Conservation (phyloP, 2,888 invertebrate species). For the Polydrusus tereticollis region DNA sequence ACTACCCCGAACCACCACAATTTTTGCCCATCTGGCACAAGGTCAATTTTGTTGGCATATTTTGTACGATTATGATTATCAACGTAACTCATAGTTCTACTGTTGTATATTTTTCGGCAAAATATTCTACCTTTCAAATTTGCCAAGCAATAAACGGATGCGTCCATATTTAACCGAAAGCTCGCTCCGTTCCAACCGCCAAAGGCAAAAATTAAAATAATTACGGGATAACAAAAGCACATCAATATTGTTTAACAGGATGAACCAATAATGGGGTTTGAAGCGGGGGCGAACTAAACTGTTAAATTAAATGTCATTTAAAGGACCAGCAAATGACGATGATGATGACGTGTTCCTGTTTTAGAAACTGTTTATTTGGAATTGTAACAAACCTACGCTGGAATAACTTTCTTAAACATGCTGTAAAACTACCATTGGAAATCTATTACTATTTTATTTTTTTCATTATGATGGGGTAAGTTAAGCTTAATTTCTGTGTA, state of each 20-base stretch:
- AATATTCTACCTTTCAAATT: background rate
- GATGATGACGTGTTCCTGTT: slow-evolving; percentile 62
- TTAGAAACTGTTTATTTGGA: slow-evolving; percentile 56
- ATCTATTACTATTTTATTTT: no score
- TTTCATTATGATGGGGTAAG: no score
- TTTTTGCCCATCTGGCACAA: no score
- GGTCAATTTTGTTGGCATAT: no score
- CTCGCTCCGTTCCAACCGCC: background rate
- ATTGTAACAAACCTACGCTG: slow-evolving; percentile 58
- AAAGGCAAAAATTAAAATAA: slow-evolving; percentile 21
- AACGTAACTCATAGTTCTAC: no score
- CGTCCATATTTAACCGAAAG: background rate
- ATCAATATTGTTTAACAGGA: slow-evolving; percentile 51
- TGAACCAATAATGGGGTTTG: slow-evolving; percentile 55
- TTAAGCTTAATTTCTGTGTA: no score
- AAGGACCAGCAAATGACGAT: slow-evolving; percentile 58
- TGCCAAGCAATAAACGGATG: slow-evolving; percentile 8
- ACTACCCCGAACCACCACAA: no score
- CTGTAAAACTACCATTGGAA: background rate
- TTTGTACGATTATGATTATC: no score
- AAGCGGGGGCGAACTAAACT: slow-evolving; percentile 55
- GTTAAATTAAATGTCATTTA: slow-evolving; percentile 56
- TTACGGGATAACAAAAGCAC: slow-evolving; percentile 22
- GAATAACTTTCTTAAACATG: slow-evolving; percentile 18
- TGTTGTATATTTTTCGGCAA: background rate